Conservation (phyloP, 2,113 vertebrate species). For the Rissa tridactyla region DNA sequence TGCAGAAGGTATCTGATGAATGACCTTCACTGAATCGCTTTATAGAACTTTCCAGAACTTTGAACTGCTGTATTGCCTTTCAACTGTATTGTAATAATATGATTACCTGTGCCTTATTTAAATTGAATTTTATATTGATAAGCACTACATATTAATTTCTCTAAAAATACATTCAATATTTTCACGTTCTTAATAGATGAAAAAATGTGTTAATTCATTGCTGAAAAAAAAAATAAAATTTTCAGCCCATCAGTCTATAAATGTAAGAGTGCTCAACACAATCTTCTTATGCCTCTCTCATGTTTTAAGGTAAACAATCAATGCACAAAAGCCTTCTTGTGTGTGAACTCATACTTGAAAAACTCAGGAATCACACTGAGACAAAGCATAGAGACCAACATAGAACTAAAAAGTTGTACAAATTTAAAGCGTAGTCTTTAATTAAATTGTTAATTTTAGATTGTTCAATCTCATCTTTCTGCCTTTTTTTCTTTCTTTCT, state of each 20-base stretch:
- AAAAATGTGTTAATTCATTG: background rate
- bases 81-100: background rate
- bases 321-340: background rate
- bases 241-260: background rate
- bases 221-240: no score
- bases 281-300: background rate
- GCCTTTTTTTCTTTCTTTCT: rapidly evolving
- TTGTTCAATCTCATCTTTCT: background rate
- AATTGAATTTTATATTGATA: background rate
- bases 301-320: background rate
- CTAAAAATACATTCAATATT: background rate
- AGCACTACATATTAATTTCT: background rate
- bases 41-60: background rate
- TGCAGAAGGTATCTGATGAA: background rate
- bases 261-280: background rate
- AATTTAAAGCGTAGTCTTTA: background rate
- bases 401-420: background rate
- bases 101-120: background rate
- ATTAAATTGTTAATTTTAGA: background rate
- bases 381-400: background rate
- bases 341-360: background rate
- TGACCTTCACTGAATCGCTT: background rate
- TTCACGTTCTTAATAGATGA: background rate
- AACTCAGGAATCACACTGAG: background rate
- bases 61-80: background rate